These are phyloP conservation scores for Scaptomyza cyrtandrae DNA, from an alignment of 2,888 invertebrate genomes.

Conservation along the genomic window DNA sequence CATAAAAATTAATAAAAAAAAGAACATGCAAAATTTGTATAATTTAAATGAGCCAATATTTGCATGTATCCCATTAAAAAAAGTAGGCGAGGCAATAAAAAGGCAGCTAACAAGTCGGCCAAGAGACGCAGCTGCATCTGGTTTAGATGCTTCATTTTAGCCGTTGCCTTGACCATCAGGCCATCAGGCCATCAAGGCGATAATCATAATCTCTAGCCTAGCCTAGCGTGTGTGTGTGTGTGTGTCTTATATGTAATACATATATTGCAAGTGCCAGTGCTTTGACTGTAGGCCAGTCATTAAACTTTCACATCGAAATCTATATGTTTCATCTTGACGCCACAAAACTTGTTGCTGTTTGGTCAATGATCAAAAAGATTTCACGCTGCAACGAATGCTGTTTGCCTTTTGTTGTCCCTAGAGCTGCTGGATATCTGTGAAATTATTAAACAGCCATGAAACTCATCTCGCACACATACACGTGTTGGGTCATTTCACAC, in stretches of 20 bases:
- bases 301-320: slow-evolving; percentile 76
- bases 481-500: slow-evolving; percentile 38
- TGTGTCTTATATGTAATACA: slow-evolving; percentile 1
- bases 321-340: slow-evolving; percentile 69
- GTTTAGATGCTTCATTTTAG: slow-evolving; percentile 58
- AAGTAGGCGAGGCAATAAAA: background rate
- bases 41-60: background rate
- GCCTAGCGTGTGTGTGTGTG: slow-evolving; percentile 1
- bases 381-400: slow-evolving; percentile 56
- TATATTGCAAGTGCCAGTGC: slow-evolving; percentile 10
- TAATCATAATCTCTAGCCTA: slow-evolving; percentile 63
- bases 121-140: slow-evolving; percentile 65
- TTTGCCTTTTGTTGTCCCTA: slow-evolving; percentile 41
- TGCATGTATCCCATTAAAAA: slow-evolving; percentile 22
- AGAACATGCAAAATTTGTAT: background rate
- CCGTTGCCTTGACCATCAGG: slow-evolving; percentile 50
- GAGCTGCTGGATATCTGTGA: slow-evolving; percentile 41
- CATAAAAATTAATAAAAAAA: background rate
- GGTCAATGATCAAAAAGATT: slow-evolving; percentile 66
- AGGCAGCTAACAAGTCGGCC: slow-evolving; percentile 50
- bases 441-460: slow-evolving; percentile 70
- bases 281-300: slow-evolving; percentile 62
- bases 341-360: slow-evolving; percentile 37
- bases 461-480: slow-evolving; percentile 17
- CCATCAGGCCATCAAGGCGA: slow-evolving; percentile 58